These are phyloP conservation scores for Oreochromis spilurus DNA, from an alignment of 2,113 vertebrate genomes.

Conservation along the genomic window DNA sequence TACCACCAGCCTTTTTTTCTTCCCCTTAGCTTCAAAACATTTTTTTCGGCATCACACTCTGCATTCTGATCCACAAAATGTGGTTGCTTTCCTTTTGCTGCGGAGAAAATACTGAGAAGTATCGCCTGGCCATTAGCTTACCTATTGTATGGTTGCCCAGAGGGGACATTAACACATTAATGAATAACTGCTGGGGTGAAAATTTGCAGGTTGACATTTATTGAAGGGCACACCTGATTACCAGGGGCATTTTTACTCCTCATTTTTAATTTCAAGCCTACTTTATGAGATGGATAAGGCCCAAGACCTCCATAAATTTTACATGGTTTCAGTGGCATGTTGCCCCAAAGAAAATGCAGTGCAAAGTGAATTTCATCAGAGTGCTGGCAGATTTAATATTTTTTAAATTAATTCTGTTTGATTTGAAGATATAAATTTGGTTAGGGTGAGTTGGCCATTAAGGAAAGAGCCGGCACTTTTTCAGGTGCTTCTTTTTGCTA, in stretches of 20 bases:
- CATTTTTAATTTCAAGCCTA: neutral
- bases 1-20: neutral
- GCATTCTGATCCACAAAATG: neutral
- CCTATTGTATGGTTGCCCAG: neutral
- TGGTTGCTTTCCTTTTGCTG: neutral
- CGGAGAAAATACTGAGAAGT: neutral
- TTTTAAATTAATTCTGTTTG: neutral
- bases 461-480: neutral
- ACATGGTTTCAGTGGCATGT: neutral
- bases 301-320: neutral
- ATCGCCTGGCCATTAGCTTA: neutral
- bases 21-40: neutral
- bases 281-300: constrained; percentile 5
- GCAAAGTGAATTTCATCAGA: neutral
- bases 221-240: neutral
- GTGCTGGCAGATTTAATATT: neutral
- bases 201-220: constrained; percentile 17
- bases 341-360: neutral
- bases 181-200: neutral
- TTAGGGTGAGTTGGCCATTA: neutral
- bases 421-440: neutral
- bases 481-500: neutral
- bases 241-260: neutral
- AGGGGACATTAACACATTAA: neutral
- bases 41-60: neutral